These are phyloP conservation scores for Zhuqinia jingwanae DNA, from an alignment of 2,888 invertebrate genomes.

Conservation along the genomic window DNA sequence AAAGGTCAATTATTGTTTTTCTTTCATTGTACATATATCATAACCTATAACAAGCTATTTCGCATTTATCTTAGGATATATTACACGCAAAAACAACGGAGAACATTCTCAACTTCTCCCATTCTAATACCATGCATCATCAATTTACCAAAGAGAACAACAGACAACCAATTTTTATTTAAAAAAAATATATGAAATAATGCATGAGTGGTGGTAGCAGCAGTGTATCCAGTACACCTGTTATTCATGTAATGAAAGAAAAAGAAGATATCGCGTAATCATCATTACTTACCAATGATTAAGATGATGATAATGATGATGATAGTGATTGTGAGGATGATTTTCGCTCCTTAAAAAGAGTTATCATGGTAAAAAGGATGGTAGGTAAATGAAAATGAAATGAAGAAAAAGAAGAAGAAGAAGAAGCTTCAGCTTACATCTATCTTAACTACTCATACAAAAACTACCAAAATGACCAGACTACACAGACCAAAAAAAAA, in stretches of 20 bases:
- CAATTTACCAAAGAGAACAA: no score
- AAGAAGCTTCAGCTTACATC: conserved; percentile 27
- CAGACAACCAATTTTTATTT: no score
- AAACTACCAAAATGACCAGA: background rate
- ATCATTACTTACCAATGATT: conserved; percentile 63
- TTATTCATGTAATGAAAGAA: conserved; percentile 18
- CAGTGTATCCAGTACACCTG: background rate
- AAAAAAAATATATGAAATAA: no score
- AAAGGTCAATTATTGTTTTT: conserved; percentile 39
- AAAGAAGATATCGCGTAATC: conserved; percentile 60
- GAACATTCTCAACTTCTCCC: no score
- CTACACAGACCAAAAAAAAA: conserved; percentile 22
- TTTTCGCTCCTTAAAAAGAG: conserved; percentile 66
- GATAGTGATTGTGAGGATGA: conserved; percentile 54
- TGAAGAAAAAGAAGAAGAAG: no score
- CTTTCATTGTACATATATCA: background rate
- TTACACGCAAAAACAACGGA: conserved; percentile 31
- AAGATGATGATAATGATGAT: conserved; percentile 52
- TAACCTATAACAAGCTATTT: background rate
- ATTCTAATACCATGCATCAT: no score
- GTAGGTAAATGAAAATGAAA: conserved; percentile 21
- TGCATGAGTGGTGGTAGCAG: no score
- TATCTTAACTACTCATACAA: background rate
- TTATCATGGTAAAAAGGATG: conserved; percentile 61
- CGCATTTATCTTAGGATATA: conserved; percentile 32